A percentile compares a stretch with the other conserved stretches of the same genome.
Evolutionary conservation across 2,888 invertebrate genomes (phyloP).

Genomic region (Scaptomyza parva): DNA sequence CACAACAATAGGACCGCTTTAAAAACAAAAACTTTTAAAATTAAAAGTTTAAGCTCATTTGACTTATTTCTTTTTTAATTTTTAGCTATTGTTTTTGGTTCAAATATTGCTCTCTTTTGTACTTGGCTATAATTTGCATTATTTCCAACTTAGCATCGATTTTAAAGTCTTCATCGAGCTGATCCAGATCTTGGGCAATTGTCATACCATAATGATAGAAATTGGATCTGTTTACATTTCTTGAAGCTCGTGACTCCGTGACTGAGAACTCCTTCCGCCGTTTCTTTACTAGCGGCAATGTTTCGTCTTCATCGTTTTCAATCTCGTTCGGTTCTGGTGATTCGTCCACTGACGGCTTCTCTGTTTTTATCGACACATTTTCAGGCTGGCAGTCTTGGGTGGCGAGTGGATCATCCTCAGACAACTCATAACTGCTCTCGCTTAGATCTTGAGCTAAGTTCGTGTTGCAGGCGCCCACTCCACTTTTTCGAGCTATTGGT

Average conservation of each 20-base stretch:
- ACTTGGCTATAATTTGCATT: slow-evolving; percentile 57
- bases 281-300: slow-evolving; percentile 17
- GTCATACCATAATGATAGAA: slow-evolving; percentile 63
- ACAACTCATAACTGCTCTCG: slow-evolving; percentile 43
- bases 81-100: slow-evolving; percentile 34
- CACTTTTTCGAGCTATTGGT: not conserved
- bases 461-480: not conserved
- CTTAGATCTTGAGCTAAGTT: slow-evolving; percentile 1
- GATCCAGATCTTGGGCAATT: slow-evolving; percentile 54
- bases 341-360: slow-evolving; percentile 31
- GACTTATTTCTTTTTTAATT: slow-evolving; percentile 11
- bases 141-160: slow-evolving; percentile 57
- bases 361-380: slow-evolving; percentile 41
- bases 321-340: slow-evolving; percentile 13
- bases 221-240: slow-evolving; percentile 17
- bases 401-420: slow-evolving; percentile 53
- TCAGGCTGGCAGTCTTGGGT: slow-evolving; percentile 37
- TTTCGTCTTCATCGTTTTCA: slow-evolving; percentile 13
- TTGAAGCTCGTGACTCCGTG: slow-evolving; percentile 12
- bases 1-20: slow-evolving; percentile 35
- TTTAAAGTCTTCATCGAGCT: slow-evolving; percentile 55
- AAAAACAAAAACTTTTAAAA: too few relatives aligned
- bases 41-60: not conserved
- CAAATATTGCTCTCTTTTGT: slow-evolving; percentile 51
- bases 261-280: slow-evolving; percentile 11